Conservation (phyloP, 1,140 invertebrate genomes). For the Epicauta chinensis region DNA sequence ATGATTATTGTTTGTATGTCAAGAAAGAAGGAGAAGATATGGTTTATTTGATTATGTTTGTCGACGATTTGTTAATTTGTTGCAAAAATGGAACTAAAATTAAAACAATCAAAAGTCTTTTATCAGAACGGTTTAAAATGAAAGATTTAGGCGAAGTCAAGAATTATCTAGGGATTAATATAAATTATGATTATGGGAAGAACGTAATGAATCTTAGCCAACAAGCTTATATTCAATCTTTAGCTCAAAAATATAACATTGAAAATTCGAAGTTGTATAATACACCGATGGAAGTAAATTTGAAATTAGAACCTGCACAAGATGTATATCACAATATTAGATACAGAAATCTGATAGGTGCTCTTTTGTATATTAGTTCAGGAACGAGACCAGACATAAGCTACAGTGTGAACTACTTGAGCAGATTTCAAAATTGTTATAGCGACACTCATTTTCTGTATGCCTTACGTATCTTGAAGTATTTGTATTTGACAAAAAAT, state of each 20-base stretch:
- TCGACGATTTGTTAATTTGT: slow-evolving; percentile 8
- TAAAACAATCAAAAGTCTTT: not conserved
- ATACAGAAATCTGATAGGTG: not conserved
- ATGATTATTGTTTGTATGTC: slow-evolving; percentile 23
- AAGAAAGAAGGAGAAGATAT: slow-evolving; percentile 1
- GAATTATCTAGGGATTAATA: not conserved
- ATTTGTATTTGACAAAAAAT: slow-evolving; percentile 39
- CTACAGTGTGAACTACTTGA: slow-evolving; percentile 33
- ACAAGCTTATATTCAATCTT: not conserved
- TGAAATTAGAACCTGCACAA: not conserved
- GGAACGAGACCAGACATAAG: slow-evolving; percentile 40
- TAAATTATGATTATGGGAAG: not conserved
- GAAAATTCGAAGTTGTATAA: not conserved
- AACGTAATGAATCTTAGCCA: not conserved
- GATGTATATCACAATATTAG: not conserved
- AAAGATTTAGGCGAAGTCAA: not conserved
- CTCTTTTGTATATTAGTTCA: slow-evolving; percentile 41
- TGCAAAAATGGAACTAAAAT: not conserved
- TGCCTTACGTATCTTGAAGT: slow-evolving; percentile 31
- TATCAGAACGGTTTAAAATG: not conserved
- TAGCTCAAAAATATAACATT: not conserved
- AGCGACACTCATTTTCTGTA: slow-evolving; percentile 40
- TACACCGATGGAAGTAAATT: not conserved
- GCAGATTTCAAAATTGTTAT: slow-evolving; percentile 40
- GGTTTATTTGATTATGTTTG: slow-evolving; percentile 7